A percentile compares a stretch with the other conserved stretches of the same genome.
Conservation (phyloP, 1,140 invertebrate genomes). For the Drosophila carrolli region DNA sequence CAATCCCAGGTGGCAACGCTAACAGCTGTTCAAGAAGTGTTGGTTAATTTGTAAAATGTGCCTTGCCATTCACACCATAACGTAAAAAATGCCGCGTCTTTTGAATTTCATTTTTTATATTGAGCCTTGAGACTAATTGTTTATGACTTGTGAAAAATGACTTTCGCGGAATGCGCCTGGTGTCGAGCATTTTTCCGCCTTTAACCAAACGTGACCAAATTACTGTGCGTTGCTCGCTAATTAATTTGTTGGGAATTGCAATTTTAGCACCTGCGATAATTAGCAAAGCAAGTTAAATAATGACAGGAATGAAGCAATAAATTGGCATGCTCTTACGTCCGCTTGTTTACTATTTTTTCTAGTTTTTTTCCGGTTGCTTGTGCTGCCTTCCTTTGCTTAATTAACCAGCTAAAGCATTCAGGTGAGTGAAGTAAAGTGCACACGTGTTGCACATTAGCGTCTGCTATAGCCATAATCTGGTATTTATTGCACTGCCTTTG, state of each 20-base stretch:
- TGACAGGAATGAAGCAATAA: slow-evolving; percentile 59
- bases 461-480: slow-evolving; percentile 22
- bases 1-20: not conserved
- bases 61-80: not conserved
- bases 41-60: not conserved
- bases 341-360: slow-evolving; percentile 21
- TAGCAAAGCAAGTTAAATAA: slow-evolving; percentile 33
- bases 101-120: slow-evolving; percentile 3
- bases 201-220: slow-evolving; percentile 50
- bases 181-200: not conserved
- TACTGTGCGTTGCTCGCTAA: slow-evolving; percentile 49
- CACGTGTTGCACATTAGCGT: slow-evolving; percentile 71
- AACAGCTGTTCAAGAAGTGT: not conserved
- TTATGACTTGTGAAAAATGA: slow-evolving; percentile 10
- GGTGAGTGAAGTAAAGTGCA: slow-evolving; percentile 39
- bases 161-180: slow-evolving; percentile 14
- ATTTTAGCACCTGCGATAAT: slow-evolving; percentile 57
- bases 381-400: slow-evolving; percentile 17
- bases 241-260: slow-evolving; percentile 63
- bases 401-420: slow-evolving; percentile 36
- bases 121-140: not conserved
- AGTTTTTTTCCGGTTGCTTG: slow-evolving; percentile 14
- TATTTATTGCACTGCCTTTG: slow-evolving; percentile 36
- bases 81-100: slow-evolving; percentile 6
- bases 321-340: slow-evolving; percentile 20